Evolutionary conservation across 2,113 vertebrate species (phyloP).

Genomic region (Probosciger aterrimus): DNA sequence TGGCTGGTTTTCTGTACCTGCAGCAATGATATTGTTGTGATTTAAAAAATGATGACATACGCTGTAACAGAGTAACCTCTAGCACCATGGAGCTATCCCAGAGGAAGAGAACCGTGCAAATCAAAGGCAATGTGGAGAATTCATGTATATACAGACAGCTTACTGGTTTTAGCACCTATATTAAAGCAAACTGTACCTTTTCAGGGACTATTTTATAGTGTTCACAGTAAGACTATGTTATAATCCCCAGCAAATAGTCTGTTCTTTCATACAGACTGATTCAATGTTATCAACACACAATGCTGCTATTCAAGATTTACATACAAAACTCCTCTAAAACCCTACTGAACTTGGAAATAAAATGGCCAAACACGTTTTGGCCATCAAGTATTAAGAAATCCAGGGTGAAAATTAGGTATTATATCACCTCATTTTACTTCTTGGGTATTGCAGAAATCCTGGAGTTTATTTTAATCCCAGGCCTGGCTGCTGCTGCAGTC

Average conservation of each 20-base stretch:
- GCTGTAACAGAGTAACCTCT: constrained; percentile 18
- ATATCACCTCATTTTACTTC: not conserved
- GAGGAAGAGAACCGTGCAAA: not conserved
- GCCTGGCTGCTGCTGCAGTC: not conserved
- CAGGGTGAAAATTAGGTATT: not conserved
- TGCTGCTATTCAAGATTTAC: not conserved
- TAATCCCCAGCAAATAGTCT: not conserved
- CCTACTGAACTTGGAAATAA: not conserved
- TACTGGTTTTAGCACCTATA: not conserved
- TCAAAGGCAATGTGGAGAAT: not conserved
- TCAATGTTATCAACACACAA: constrained; percentile 24
- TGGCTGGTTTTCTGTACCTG: not conserved
- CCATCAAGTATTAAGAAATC: not conserved
- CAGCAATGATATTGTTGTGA: not conserved
- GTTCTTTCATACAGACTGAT: not conserved
- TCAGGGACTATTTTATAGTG: not conserved
- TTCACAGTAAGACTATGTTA: not conserved
- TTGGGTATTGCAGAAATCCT: not conserved
- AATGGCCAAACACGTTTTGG: not conserved
- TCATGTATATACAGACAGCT: not conserved
- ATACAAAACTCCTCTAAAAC: not conserved
- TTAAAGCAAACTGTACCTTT: not conserved
- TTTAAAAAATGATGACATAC: constrained; percentile 12
- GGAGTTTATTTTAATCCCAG: not conserved
- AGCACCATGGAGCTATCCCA: not conserved